These are phyloP conservation scores for Ectropis grisescens DNA, from an alignment of 1,140 invertebrate genomes.

Conservation along the genomic window DNA sequence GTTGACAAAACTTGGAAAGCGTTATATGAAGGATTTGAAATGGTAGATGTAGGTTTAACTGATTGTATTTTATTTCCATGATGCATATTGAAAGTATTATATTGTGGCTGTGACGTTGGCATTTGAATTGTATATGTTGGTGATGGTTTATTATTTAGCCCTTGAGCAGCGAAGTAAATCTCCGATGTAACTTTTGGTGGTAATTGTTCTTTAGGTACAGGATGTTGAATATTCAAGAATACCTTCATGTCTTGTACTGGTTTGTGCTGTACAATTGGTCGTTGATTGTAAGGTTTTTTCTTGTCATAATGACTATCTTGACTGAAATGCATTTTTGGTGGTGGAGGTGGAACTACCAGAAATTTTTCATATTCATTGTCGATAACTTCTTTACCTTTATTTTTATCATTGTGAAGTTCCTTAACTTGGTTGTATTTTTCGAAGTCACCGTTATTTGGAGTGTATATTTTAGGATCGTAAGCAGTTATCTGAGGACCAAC, in stretches of 20 bases:
- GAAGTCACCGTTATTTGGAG: slow-evolving; percentile 26
- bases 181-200: slow-evolving; percentile 65
- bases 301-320: slow-evolving; percentile 35
- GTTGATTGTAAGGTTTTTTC: slow-evolving; percentile 37
- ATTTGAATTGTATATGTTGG: slow-evolving; percentile 49
- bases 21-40: slow-evolving; percentile 7
- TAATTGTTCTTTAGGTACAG: slow-evolving; percentile 34
- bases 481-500: slow-evolving; percentile 53
- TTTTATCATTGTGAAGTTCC: slow-evolving; percentile 33
- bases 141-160: slow-evolving; percentile 37
- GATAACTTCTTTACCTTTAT: slow-evolving; percentile 42
- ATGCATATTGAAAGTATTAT: slow-evolving; percentile 13
- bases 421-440: slow-evolving; percentile 30
- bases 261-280: slow-evolving; percentile 43
- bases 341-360: slow-evolving; percentile 60
- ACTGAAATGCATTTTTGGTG: slow-evolving; percentile 40
- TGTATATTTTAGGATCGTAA: slow-evolving; percentile 54
- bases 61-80: slow-evolving; percentile 2
- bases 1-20: slow-evolving; percentile 18
- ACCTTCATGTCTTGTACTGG: slow-evolving; percentile 55
- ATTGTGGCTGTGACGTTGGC: slow-evolving; percentile 18
- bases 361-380: slow-evolving; percentile 65
- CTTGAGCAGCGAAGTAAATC: slow-evolving; percentile 63
- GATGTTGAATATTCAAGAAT: slow-evolving; percentile 53
- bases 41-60: slow-evolving; percentile 1